A percentile compares a stretch with the other conserved stretches of the same genome.
Evolutionary conservation across 2,113 vertebrate species (phyloP).

Genomic region (Leucoraja erinaceus): DNA sequence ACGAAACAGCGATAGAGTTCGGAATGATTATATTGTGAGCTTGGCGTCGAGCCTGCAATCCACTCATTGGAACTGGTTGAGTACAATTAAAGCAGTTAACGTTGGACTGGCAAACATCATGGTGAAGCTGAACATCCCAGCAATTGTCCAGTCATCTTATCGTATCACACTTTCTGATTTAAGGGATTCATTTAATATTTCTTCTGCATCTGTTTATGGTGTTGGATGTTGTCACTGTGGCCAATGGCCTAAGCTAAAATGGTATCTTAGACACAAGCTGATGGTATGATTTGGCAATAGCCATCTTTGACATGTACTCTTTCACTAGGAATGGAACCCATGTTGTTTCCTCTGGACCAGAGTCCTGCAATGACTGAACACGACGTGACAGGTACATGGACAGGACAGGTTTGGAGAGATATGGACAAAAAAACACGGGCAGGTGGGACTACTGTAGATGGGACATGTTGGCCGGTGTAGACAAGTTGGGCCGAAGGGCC

Average conservation of each 20-base stretch:
- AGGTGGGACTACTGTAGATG: too few species aligned
- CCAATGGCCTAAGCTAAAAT: neutral
- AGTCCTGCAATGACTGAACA: neutral
- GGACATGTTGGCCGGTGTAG: too few species aligned
- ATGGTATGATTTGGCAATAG: neutral
- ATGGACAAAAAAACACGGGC: too few species aligned
- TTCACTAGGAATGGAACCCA: neutral
- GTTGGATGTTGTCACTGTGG: neutral
- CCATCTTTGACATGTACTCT: neutral
- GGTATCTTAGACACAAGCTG: neutral
- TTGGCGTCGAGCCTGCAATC: too few species aligned
- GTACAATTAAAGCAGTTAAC: too few species aligned
- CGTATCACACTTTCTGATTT: neutral
- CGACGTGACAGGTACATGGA: too few species aligned
- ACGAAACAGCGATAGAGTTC: too few species aligned
- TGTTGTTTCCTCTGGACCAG: neutral
- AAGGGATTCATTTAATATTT: neutral
- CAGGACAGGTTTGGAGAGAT: too few species aligned
- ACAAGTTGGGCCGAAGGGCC: too few species aligned
- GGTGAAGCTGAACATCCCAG: neutral
- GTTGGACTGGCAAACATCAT: too few species aligned
- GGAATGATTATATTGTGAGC: too few species aligned
- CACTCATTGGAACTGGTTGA: too few species aligned
- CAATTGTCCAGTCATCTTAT: neutral
- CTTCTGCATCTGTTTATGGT: neutral